phyloP scores from a whole-genome alignment of 2,113 vertebrate species.

The Rhinichthys klamathensis region DNA sequence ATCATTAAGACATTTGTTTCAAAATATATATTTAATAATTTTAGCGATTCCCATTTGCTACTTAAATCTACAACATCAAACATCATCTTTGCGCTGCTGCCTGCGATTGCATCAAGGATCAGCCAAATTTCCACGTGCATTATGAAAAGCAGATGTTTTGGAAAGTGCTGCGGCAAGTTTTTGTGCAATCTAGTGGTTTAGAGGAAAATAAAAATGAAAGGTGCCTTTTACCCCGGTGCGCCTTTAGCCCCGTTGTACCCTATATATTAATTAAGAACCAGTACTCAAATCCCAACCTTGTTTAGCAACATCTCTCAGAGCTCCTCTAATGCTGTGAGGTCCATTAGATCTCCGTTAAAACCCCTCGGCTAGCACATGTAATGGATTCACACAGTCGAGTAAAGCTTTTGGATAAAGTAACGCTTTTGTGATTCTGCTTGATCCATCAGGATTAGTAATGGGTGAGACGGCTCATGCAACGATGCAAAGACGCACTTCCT shows the following conservation, averaged over 20 bases:
- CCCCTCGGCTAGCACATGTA: not conserved
- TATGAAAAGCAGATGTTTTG: no score
- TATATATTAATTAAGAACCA: not conserved
- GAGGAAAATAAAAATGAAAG: no score
- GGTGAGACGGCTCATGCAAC: not conserved
- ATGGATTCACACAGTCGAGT: constrained; percentile 16
- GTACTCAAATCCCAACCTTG: not conserved
- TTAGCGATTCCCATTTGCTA: no score
- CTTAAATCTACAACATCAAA: no score
- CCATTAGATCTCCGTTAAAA: constrained; percentile 14
- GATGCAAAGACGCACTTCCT: not conserved
- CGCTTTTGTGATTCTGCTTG: not conserved
- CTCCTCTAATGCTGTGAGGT: not conserved
- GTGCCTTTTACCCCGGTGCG: no score
- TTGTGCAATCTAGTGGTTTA: no score
- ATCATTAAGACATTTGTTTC: no score
- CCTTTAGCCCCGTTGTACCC: not conserved
- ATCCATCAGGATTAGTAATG: constrained; percentile 21
- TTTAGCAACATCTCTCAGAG: not conserved
- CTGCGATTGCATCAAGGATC: no score
- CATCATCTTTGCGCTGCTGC: no score
- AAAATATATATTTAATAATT: no score
- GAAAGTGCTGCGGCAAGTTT: no score
- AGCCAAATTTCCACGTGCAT: no score
- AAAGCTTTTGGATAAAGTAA: constrained; percentile 26